Conservation (phyloP, 2,797 vertebrate genomes). For the Tokudaia tokunoshimensis region DNA sequence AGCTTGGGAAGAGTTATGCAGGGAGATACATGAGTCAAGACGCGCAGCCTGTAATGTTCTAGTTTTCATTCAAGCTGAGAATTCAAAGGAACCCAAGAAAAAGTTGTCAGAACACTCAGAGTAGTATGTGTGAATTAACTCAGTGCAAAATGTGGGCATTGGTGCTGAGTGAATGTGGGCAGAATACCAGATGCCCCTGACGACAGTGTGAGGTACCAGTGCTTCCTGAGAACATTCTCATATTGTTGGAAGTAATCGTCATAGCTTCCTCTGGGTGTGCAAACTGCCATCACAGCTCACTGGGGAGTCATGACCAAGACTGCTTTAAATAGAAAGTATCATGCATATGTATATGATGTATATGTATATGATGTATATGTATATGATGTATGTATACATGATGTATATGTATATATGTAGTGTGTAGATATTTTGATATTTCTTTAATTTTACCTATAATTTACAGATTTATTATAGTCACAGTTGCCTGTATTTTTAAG, state of each 20-base stretch:
- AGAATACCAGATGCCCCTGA: background rate
- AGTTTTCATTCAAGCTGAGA: slow-evolving; percentile 45
- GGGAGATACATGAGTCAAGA: background rate
- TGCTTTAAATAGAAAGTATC: slow-evolving; percentile 40
- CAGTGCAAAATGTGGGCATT: background rate
- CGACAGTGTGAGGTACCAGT: background rate
- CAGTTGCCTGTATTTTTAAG: background rate
- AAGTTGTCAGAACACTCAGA: slow-evolving; percentile 17
- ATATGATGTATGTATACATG: background rate
- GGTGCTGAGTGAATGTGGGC: background rate
- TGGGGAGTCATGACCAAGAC: background rate
- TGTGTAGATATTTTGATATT: background rate
- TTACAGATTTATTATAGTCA: slow-evolving; percentile 10
- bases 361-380: background rate
- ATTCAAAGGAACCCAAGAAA: slow-evolving; percentile 57
- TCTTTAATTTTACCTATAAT: slow-evolving; percentile 44
- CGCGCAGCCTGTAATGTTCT: background rate
- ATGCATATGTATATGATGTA: background rate
- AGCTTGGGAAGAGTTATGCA: background rate
- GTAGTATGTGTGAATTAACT: slow-evolving; percentile 25
- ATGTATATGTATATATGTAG: background rate
- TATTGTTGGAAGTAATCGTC: background rate
- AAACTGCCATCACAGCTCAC: background rate
- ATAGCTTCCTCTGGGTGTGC: background rate
- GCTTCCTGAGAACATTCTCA: background rate